Evolutionary conservation across 1,140 invertebrate genomes (phyloP), one percentile per base, ranked within the genome.

Genomic region (Anthonomus grandis): DNA sequence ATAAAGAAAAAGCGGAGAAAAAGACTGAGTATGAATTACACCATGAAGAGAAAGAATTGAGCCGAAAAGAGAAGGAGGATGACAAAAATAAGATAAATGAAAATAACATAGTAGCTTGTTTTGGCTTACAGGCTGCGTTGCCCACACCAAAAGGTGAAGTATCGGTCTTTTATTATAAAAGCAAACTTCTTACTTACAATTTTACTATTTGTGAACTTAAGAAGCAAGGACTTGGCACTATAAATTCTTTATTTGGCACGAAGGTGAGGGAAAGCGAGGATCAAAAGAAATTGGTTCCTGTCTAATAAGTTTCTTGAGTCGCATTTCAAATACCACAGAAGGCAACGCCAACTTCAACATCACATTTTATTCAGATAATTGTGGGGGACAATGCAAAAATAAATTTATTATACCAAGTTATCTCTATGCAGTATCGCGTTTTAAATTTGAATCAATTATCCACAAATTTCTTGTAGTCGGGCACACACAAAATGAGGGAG

Each of bases 101-200:
- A 49, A 50, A 60, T 52, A 56, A 57, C 41, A 54, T 38, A 56
- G 63, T 68, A 23, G 38, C 62, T 27, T 52, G 57, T 17, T 74
- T 63, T 62, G 73, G 74, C 61, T 52, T 74, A n/a, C 61, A 75
- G 52, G 70, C 71, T 52, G 65, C 69, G 23, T 36, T 74, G 36
- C 57, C 62, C 51, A 60, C 22, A 34, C 68, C 72, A 18, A 63
- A 57, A 47, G 64, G 64, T 12, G 60, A 75, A 19, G 61, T 65
- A 36, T 70, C 66, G 44, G 53, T 46, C 6, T 73, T 72, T 56
- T 75, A 70, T 53, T 76, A 75, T 59, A 71, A 67, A 60, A 66
- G 64, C n/a, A 78, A 78, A 59, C 41, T 79, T n/a, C 63, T 64
- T 46, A 58, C 69, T n/a, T 74, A 71, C 41, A 78, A 77, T 64